Evolutionary conservation across 2,113 vertebrate species (phyloP).

Genomic region (Oncorhynchus gorbuscha): DNA sequence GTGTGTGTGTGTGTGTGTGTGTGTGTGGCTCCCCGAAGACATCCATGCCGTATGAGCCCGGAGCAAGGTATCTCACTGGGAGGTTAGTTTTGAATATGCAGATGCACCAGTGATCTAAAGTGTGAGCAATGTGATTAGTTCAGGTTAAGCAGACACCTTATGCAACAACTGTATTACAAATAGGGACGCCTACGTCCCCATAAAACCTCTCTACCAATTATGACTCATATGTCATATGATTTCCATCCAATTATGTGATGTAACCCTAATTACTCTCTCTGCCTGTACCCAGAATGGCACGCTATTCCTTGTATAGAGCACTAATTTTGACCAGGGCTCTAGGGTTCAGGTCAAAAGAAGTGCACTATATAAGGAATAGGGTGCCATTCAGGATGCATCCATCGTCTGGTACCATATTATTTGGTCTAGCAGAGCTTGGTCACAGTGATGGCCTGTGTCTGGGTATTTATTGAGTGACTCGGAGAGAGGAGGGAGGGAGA

Average conservation of each 20-base stretch:
- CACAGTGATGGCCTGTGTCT: constrained; percentile 36
- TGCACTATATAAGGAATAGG: too few relatives aligned
- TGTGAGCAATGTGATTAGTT: constrained; percentile 40
- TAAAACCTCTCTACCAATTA: constrained; percentile 18
- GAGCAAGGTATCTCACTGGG: constrained; percentile 30
- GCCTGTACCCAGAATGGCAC: background rate
- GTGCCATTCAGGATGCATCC: background rate
- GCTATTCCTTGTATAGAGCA: background rate
- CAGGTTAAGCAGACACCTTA: constrained; percentile 43
- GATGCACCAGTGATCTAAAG: constrained; percentile 36
- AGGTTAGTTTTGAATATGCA: constrained; percentile 28
- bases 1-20: background rate
- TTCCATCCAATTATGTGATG: constrained; percentile 38
- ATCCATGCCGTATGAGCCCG: constrained; percentile 31
- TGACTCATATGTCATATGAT: constrained; percentile 52
- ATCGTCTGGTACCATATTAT: constrained; percentile 43
- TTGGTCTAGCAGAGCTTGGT: constrained; percentile 39
- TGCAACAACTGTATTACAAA: constrained; percentile 34
- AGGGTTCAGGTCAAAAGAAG: too few relatives aligned
- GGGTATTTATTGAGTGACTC: constrained; percentile 30
- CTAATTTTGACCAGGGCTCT: too few relatives aligned
- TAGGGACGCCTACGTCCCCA: constrained; percentile 33
- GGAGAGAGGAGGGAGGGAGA: constrained; percentile 1
- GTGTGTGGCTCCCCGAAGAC: constrained; percentile 22
- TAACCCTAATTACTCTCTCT: constrained; percentile 44